Conservation (phyloP, 2,113 vertebrate species). For the Tragulus kanchil region DNA sequence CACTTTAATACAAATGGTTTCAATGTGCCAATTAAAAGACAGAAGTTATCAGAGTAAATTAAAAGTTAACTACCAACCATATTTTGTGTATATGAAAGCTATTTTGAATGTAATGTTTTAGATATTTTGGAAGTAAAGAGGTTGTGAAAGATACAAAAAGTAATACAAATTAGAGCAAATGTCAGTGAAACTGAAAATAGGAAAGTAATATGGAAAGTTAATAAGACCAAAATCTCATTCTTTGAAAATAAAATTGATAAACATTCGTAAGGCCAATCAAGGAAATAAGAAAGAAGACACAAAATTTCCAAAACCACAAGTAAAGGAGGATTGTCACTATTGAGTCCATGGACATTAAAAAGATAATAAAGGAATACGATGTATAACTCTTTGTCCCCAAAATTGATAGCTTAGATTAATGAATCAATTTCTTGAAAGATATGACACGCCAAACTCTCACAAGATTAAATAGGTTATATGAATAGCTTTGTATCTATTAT, state of each 20-base stretch:
- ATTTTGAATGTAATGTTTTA: not conserved
- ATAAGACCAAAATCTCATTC: not conserved
- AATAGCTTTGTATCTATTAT: not conserved
- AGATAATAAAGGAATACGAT: constrained; percentile 6
- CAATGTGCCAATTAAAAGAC: not conserved
- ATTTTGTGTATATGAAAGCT: not conserved
- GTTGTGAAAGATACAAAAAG: constrained; percentile 6
- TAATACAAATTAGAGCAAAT: not conserved
- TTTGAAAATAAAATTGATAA: constrained; percentile 8
- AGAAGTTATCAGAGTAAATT: not conserved
- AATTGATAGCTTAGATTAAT: constrained; percentile 1
- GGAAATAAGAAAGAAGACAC: not conserved
- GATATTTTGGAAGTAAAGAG: not conserved
- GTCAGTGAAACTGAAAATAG: not conserved
- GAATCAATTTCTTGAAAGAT: not conserved
- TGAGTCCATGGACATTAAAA: not conserved
- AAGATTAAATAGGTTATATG: not conserved
- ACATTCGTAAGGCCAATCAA: not conserved
- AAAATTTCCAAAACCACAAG: constrained; percentile 9
- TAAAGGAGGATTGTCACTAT: not conserved
- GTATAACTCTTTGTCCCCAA: not conserved
- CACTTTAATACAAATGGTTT: not conserved
- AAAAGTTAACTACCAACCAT: not conserved
- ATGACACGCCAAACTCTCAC: not conserved
- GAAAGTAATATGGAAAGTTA: constrained; percentile 24